phyloP scores from a whole-genome alignment of 2,797 vertebrate genomes.

The Lepus oiostolus region DNA sequence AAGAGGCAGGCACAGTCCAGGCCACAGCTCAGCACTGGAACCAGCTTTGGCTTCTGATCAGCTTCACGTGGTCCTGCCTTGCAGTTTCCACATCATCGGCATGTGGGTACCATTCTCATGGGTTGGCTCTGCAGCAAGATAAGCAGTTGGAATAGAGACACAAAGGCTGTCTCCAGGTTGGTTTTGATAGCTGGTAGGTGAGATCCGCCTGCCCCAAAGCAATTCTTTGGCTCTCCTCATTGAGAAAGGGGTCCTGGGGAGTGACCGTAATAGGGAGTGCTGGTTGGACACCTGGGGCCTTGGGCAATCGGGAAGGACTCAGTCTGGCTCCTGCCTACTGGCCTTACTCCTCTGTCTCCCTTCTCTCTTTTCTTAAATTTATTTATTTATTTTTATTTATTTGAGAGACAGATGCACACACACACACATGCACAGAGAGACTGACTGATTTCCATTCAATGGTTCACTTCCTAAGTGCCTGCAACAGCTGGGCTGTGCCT shows the following conservation, averaged over 20 bases:
- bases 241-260: not conserved
- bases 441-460: too few relatives aligned
- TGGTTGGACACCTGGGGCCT: not conserved
- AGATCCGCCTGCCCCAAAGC: accelerated
- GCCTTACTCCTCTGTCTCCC: not conserved
- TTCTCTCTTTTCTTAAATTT: not conserved
- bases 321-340: not conserved
- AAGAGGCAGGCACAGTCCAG: not conserved
- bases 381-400: too few relatives aligned
- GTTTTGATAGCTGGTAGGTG: not conserved
- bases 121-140: not conserved
- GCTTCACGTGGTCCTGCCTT: not conserved
- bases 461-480: too few relatives aligned
- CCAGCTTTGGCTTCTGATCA: not conserved
- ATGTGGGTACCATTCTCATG: accelerated
- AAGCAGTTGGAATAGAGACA: not conserved
- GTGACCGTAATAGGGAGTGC: too few relatives aligned
- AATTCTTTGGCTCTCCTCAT: not conserved
- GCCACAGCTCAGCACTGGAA: not conserved
- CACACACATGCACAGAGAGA: too few relatives aligned
- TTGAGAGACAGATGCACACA: too few relatives aligned
- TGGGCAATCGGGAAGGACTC: not conserved
- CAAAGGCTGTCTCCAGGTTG: not conserved
- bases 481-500: too few relatives aligned
- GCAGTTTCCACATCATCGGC: not conserved